Conservation (phyloP, 2,888 invertebrate genomes). For the Noctua fimbriata region DNA sequence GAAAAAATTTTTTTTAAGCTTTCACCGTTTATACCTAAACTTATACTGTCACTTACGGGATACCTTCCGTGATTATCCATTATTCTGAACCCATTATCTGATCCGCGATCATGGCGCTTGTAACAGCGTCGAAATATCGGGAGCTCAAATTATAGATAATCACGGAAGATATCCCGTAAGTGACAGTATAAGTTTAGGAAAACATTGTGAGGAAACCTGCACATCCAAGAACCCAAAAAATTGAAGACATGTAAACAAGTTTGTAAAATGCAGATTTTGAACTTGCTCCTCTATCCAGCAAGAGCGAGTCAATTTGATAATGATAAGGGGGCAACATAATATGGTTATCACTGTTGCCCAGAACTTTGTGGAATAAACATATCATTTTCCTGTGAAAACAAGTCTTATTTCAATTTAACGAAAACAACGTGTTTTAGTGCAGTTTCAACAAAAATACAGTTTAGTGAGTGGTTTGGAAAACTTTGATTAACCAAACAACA, state of each 20-base stretch:
- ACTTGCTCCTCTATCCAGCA: slow-evolving; percentile 9
- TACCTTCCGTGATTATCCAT: too few species aligned
- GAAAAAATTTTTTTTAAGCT: too few species aligned
- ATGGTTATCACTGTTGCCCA: slow-evolving; percentile 53
- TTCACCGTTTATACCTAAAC: too few species aligned
- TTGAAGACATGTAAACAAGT: not conserved
- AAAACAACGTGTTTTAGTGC: not conserved
- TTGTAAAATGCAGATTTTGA: not conserved
- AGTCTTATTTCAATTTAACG: not conserved
- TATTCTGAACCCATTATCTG: too few species aligned
- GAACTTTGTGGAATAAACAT: slow-evolving; percentile 45
- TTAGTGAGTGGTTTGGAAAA: not conserved
- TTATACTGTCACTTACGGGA: too few species aligned
- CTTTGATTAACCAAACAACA: not conserved
- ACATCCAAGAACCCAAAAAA: not conserved
- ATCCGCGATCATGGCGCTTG: too few species aligned
- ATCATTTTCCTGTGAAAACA: slow-evolving; percentile 4
- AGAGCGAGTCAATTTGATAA: slow-evolving; percentile 43
- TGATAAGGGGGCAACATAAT: slow-evolving; percentile 21
- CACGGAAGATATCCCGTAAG: too few species aligned
- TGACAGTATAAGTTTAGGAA: too few species aligned
- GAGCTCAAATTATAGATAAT: too few species aligned
- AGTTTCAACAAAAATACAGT: not conserved
- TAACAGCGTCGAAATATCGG: too few species aligned
- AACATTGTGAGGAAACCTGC: too few species aligned